phyloP scores from a whole-genome alignment of 2,797 vertebrate species.

The Sylvilagus floridanus region DNA sequence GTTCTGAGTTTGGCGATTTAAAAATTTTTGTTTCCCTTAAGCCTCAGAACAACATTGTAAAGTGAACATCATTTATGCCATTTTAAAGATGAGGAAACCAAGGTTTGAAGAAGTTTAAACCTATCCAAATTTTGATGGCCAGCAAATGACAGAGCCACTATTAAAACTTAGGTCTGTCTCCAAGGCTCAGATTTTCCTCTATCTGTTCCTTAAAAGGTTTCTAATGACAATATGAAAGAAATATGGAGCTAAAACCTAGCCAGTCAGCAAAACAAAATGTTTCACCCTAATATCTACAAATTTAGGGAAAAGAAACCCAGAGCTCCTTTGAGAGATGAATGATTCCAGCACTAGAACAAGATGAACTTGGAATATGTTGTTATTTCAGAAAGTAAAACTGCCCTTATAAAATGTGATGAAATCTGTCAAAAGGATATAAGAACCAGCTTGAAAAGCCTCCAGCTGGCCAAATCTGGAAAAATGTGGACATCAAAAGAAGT shows the following conservation, averaged over 20 bases:
- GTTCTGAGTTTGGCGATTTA: not conserved
- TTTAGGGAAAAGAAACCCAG: conserved; percentile 15
- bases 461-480: conserved; percentile 29
- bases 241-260: not conserved
- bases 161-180: not conserved
- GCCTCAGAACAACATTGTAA: not conserved
- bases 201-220: not conserved
- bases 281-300: not conserved
- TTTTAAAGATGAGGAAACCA: not conserved
- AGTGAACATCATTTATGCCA: not conserved
- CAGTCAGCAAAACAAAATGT: not conserved
- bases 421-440: not conserved
- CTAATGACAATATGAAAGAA: not conserved
- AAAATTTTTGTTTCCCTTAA: not conserved
- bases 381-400: conserved; percentile 29
- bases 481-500: not conserved
- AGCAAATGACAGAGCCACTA: not conserved
- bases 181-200: not conserved
- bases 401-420: conserved; percentile 32
- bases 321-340: conserved; percentile 36
- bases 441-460: not conserved
- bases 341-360: not conserved
- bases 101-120: not conserved
- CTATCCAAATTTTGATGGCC: not conserved
- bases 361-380: not conserved